These are phyloP conservation scores for Guaruba guarouba DNA, from an alignment of 2,113 vertebrate species.

Conservation along the genomic window DNA sequence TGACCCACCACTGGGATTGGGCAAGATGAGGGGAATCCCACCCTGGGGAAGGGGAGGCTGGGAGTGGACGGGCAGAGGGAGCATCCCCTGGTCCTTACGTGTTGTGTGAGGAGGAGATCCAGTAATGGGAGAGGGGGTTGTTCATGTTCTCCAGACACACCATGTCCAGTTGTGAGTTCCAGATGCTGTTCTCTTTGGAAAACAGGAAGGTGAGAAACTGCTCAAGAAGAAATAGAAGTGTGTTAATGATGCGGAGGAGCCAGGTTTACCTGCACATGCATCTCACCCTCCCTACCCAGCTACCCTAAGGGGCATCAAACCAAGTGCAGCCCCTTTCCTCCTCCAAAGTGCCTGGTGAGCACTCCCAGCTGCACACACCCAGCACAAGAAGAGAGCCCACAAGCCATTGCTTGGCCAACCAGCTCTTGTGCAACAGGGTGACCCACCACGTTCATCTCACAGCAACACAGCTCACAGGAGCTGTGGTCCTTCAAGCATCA, in stretches of 20 bases:
- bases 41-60: background rate
- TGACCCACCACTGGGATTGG: background rate
- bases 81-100: constrained; percentile 82
- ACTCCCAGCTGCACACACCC: background rate
- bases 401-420: background rate
- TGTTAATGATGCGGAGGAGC: background rate
- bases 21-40: background rate
- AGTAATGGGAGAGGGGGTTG: constrained; percentile 97
- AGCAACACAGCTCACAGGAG: background rate
- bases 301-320: background rate
- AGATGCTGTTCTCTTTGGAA: constrained; percentile 97
- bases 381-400: background rate
- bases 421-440: background rate
- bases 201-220: constrained; percentile 97
- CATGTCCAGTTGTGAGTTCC: constrained; percentile 86
- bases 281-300: background rate
- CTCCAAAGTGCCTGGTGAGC: background rate
- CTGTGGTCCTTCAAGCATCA: background rate
- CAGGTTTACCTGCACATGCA: background rate
- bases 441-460: background rate
- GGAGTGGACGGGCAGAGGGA: background rate
- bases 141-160: constrained; percentile 92
- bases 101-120: constrained; percentile 99
- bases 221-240: constrained; percentile 41
- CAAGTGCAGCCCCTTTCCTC: background rate